Base-by-base conservation (phyloP, 2,888 invertebrate species). In the Ommatoiulus sabulosus region DNA sequence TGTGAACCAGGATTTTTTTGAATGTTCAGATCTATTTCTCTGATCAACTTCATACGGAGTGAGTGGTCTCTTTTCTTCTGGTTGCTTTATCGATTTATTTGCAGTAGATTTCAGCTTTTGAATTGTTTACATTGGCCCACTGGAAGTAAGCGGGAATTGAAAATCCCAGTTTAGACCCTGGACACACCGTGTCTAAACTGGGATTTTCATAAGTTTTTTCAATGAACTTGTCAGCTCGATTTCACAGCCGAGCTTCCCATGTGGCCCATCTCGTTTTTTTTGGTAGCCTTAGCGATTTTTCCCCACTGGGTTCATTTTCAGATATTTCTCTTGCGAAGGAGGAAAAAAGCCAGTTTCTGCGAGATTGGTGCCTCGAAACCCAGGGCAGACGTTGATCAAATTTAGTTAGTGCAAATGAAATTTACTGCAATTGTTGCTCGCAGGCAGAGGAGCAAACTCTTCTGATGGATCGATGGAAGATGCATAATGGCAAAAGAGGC, bases 161-260 rank as follows among this genome's bases (percentile, higher is more conserved):
- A 63, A 63, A 63, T 63, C 63, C 63, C n/a, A 63, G 63, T 63
- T 63, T 63, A 63, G 63, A 63, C 63, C 63, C 63, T 63, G 63
- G 63, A 63, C 63, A 63, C 63, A 63, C 63, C 63, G 63, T 63
- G 63, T 63, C 63, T 63, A 63, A 63, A 63, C 63, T 63, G 63
- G 63, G 63, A 63, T 63, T 63, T 63, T 63, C 63, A 63, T 63
- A 63, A 63, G 63, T 63, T 63, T 63, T 63, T 63, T 63, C 63
- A 63, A 63, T 63, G 63, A 63, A 63, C 63, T 63, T 63, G 63
- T 63, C n/a, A 63, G 63, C 63, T 63, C 63, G 63, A 63, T 63
- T 63, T 63, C 63, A 63, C n/a, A 1, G 63, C 63, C n/a, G 15
- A 63, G n/a, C 7, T n/a, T 63, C 63, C 63, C 63, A 17, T 12